phyloP scores from a whole-genome alignment of 2,797 vertebrate species.

The Sarcoramphus papa region DNA sequence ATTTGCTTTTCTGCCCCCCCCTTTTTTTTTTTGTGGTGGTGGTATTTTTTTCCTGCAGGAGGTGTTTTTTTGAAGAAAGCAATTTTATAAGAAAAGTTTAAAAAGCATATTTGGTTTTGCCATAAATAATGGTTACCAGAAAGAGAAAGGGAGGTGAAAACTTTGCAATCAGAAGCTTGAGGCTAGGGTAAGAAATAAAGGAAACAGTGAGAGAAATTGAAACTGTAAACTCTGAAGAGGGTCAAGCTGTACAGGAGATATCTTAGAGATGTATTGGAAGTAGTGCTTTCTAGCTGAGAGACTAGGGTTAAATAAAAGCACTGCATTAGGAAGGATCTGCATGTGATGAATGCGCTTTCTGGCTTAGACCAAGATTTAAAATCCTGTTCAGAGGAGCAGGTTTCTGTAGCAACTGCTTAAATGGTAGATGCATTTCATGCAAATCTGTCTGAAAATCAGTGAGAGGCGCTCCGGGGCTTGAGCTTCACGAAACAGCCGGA shows the following conservation, averaged over 20 bases:
- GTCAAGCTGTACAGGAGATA: background rate
- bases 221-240: background rate
- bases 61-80: background rate
- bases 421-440: background rate
- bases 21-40: fast-evolving
- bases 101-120: background rate
- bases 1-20: background rate
- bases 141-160: background rate
- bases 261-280: background rate
- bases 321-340: background rate
- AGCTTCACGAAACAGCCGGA: background rate
- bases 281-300: background rate
- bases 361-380: background rate
- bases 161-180: background rate
- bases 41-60: background rate
- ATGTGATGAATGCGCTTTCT: background rate
- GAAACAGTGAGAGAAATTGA: background rate
- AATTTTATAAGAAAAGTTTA: background rate
- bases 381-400: background rate
- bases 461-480: fast-evolving
- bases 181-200: background rate
- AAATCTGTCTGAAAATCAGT: background rate
- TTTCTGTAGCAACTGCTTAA: background rate
- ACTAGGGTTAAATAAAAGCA: background rate
- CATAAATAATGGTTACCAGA: background rate